Conservation (phyloP, 2,888 invertebrate species). For the Candidula unifasciata region DNA sequence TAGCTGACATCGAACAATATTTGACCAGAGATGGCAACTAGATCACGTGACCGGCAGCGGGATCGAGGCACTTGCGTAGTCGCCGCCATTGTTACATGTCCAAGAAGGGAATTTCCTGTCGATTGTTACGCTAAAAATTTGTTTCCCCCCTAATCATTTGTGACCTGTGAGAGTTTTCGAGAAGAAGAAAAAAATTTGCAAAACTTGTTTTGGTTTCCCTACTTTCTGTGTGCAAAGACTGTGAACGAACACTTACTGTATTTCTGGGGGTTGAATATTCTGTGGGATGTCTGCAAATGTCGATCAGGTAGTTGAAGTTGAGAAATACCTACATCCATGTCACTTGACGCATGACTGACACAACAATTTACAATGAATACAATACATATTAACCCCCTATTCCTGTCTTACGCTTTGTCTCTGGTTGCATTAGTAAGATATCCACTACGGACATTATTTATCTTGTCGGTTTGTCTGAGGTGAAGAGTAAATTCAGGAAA, state of each 20-base stretch:
- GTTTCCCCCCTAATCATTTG: slow-evolving; percentile 13
- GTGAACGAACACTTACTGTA: slow-evolving; percentile 56
- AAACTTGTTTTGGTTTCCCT: slow-evolving; percentile 13
- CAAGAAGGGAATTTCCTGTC: slow-evolving; percentile 58
- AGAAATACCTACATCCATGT: no score
- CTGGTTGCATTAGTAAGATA: no score
- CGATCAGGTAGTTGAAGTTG: slow-evolving; percentile 69
- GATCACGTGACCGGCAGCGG: slow-evolving; percentile 71
- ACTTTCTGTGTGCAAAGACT: slow-evolving; percentile 55
- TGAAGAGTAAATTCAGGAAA: no score
- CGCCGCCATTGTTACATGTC: slow-evolving; percentile 73
- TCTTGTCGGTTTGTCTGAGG: no score
- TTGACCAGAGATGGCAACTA: background rate
- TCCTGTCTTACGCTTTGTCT: no score
- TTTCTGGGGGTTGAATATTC: slow-evolving; percentile 57
- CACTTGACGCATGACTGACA: no score
- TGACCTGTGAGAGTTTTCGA: slow-evolving; percentile 2
- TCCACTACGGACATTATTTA: no score
- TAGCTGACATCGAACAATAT: no score
- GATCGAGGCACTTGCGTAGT: slow-evolving; percentile 75
- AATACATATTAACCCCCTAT: no score
- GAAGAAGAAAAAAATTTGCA: background rate
- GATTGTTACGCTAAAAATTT: slow-evolving; percentile 52
- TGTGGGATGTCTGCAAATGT: slow-evolving; percentile 75
- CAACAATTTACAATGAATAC: no score